Percentiles rank a stretch among this genome's conserved stretches.
phyloP scores from a whole-genome alignment of 2,113 vertebrate species.

The Tyto alba region DNA sequence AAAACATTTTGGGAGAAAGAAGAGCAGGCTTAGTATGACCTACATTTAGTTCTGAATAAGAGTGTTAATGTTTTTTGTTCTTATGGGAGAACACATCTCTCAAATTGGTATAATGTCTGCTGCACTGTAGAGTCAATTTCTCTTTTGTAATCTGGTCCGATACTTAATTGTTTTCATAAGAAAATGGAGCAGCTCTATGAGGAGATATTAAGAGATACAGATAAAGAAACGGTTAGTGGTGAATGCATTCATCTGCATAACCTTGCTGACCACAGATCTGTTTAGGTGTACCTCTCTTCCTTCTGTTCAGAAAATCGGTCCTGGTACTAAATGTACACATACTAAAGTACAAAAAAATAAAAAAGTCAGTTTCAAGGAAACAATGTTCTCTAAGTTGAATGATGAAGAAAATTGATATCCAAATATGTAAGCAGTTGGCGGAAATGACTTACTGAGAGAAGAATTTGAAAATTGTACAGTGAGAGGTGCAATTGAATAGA shows the following conservation, averaged over 20 bases:
- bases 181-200: neutral
- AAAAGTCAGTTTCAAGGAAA: neutral
- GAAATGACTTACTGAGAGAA: neutral
- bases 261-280: neutral
- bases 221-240: neutral
- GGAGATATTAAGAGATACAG: neutral
- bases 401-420: neutral
- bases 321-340: neutral
- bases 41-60: neutral
- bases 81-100: neutral
- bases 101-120: neutral
- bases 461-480: neutral
- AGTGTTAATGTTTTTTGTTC: neutral
- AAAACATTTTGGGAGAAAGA: neutral
- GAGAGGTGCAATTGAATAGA: neutral
- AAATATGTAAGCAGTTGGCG: neutral
- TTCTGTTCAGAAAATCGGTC: neutral
- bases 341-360: neutral
- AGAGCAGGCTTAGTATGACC: neutral
- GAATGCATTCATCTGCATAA: neutral
- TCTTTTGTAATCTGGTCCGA: neutral
- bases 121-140: neutral
- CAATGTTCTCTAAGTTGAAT: neutral
- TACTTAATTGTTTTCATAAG: neutral
- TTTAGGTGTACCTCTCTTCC: neutral